Conservation (phyloP, 2,888 invertebrate species). For the Schizaphis graminum region DNA sequence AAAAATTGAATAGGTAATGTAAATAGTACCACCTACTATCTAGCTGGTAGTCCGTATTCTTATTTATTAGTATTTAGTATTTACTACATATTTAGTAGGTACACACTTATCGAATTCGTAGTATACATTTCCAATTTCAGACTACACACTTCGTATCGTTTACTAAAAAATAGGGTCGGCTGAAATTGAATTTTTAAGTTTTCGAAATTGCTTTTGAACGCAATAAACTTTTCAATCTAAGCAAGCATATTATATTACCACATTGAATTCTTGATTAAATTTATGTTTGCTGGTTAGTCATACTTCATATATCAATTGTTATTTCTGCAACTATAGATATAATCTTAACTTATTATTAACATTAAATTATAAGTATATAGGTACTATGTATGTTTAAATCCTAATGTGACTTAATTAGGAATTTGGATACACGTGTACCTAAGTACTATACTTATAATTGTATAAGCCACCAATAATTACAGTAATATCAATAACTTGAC, state of each 20-base stretch:
- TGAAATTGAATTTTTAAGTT: neutral
- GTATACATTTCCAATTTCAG: too few species aligned
- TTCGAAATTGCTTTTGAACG: neutral
- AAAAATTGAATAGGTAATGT: too few species aligned
- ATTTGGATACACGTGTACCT: too few species aligned
- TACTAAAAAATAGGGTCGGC: too few species aligned
- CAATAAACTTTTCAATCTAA: neutral
- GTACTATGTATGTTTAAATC: neutral
- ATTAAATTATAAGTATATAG: neutral
- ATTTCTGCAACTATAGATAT: neutral
- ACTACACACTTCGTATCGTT: too few species aligned
- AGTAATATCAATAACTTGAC: slow-evolving; percentile 8
- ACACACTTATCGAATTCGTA: too few species aligned
- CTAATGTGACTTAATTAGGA: neutral
- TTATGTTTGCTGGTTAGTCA: neutral
- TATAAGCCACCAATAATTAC: neutral
- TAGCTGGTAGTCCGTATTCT: too few species aligned
- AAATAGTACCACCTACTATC: too few species aligned
- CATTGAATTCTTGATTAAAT: neutral
- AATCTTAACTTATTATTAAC: neutral
- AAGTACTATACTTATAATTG: neutral
- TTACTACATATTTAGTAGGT: too few species aligned
- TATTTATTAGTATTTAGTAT: too few species aligned
- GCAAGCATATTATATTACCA: neutral
- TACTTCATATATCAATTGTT: neutral